phyloP scores from a whole-genome alignment of 1,140 invertebrate species.

The Gryon sp. region DNA sequence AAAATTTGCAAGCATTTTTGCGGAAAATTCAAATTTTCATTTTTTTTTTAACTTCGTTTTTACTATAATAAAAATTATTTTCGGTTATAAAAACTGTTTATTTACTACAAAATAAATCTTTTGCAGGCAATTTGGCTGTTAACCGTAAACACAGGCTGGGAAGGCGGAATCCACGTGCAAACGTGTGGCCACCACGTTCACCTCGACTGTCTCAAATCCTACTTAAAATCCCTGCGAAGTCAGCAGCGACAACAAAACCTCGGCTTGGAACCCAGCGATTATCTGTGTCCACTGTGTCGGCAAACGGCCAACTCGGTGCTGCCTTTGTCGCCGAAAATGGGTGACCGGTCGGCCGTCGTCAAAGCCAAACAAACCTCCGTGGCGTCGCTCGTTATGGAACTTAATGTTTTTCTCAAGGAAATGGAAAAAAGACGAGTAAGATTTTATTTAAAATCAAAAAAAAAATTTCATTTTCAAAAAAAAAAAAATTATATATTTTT shows the following conservation, averaged over 20 bases:
- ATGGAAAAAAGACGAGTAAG: conserved; percentile 83
- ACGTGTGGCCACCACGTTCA: conserved; percentile 98
- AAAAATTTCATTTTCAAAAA: too few species aligned
- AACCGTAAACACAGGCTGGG: conserved; percentile 93
- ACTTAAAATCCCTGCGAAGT: conserved; percentile 88
- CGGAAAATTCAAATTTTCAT: too few species aligned
- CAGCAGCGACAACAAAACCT: conserved; percentile 87
- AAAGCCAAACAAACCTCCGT: conserved; percentile 80
- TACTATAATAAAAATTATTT: too few species aligned
- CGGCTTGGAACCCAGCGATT: conserved; percentile 91
- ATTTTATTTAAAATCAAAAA: too few species aligned
- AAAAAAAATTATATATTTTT: neutral
- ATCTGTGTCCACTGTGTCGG: conserved; percentile 95
- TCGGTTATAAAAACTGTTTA: too few species aligned
- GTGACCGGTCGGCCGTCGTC: conserved; percentile 84
- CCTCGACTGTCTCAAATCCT: conserved; percentile 93
- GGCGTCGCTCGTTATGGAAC: conserved; percentile 81
- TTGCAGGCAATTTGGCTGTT: conserved; percentile 93
- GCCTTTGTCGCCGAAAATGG: conserved; percentile 90
- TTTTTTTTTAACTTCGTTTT: conserved; percentile 22
- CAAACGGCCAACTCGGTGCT: conserved; percentile 96
- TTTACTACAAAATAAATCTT: too few species aligned
- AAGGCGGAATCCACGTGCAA: conserved; percentile 96
- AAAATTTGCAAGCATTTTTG: too few species aligned
- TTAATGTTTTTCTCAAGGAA: conserved; percentile 84